Conservation (phyloP, 2,888 invertebrate species). For the Nephrotoma guestfalica region DNA sequence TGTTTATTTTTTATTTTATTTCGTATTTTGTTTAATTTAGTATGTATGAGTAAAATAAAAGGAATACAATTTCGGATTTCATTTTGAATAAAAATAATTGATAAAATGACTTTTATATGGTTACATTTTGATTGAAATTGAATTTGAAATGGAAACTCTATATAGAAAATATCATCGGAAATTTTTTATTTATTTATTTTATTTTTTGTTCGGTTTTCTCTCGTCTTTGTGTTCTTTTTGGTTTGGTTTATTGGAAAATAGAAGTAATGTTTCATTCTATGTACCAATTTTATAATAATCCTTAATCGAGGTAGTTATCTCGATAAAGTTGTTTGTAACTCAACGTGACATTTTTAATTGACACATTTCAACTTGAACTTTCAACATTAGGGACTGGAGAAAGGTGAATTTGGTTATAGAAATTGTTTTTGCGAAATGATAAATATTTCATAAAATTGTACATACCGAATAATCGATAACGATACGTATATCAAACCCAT, state of each 20-base stretch:
- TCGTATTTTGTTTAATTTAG: neutral
- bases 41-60: neutral
- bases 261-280: neutral
- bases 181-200: neutral
- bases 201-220: neutral
- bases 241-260: neutral
- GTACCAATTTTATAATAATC: neutral
- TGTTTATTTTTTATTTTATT: neutral
- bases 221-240: neutral
- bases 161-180: neutral
- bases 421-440: too few species aligned
- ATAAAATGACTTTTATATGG: neutral
- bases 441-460: too few species aligned
- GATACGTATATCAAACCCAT: too few species aligned
- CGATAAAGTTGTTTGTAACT: neutral
- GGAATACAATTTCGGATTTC: neutral
- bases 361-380: neutral
- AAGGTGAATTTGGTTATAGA: too few species aligned
- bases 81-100: neutral
- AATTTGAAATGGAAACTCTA: neutral
- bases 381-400: neutral
- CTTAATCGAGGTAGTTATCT: neutral
- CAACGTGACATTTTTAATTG: neutral
- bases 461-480: too few species aligned
- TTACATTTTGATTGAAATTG: neutral